phyloP scores from a whole-genome alignment of 64 coral and sea anemone species.

The Exaiptasia diaphana region DNA sequence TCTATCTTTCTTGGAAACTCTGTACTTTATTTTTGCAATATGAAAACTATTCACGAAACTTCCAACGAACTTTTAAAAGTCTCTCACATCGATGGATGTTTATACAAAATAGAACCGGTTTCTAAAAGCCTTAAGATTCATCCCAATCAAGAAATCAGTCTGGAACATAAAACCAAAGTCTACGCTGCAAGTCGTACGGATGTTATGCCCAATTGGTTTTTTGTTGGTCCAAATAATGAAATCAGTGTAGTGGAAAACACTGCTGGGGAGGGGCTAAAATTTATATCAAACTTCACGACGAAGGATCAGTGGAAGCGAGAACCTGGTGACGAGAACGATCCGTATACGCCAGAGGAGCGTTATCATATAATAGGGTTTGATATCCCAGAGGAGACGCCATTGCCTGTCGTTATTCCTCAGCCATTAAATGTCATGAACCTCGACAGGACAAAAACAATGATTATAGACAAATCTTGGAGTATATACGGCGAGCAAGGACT shows the following conservation, averaged over 20 bases:
- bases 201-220: slow-evolving; percentile 67
- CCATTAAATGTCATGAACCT: background rate
- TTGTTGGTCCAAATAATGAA: slow-evolving; percentile 37
- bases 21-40: slow-evolving; percentile 54
- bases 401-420: background rate
- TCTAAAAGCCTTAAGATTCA: background rate
- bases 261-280: slow-evolving; percentile 44
- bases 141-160: slow-evolving; percentile 31
- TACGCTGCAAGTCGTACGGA: slow-evolving; percentile 37
- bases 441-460: background rate
- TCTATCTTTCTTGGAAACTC: slow-evolving; percentile 42
- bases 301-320: slow-evolving; percentile 41
- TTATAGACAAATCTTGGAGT: background rate
- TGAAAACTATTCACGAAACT: slow-evolving; percentile 47
- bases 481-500: background rate
- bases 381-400: slow-evolving; percentile 14
- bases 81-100: slow-evolving; percentile 64
- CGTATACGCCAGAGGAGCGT: slow-evolving; percentile 12
- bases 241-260: slow-evolving; percentile 47
- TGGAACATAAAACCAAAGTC: too few relatives aligned
- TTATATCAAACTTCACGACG: slow-evolving; percentile 34
- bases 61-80: slow-evolving; percentile 31
- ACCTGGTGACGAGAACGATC: slow-evolving; percentile 18
- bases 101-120: slow-evolving; percentile 41
- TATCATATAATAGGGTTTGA: background rate